Percentiles rank a stretch among this genome's conserved stretches.
Evolutionary conservation across 1,140 invertebrate species (phyloP).

Genomic region (Nixonia krombeini): DNA sequence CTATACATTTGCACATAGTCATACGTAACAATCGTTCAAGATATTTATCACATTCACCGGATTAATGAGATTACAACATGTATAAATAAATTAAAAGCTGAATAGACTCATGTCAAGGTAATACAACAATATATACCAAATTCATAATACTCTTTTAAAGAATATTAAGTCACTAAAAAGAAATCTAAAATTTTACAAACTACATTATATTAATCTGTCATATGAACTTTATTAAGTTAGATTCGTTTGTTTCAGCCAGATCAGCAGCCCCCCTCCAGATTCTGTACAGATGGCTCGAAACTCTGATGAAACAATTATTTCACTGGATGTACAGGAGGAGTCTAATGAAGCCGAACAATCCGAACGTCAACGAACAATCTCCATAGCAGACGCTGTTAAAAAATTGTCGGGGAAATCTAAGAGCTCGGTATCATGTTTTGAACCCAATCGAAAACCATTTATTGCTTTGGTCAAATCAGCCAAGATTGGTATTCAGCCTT

Average conservation of each 20-base stretch:
- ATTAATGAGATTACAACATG: too few species aligned
- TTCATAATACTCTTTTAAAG: too few species aligned
- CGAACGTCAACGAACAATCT: constrained; percentile 45
- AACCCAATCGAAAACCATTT: constrained; percentile 56
- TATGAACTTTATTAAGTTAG: constrained; percentile 61
- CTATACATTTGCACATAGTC: too few species aligned
- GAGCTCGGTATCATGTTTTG: constrained; percentile 32
- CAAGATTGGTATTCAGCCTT: constrained; percentile 54
- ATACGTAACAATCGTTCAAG: too few species aligned
- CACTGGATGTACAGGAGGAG: constrained; percentile 58
- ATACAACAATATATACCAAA: too few species aligned
- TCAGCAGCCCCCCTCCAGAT: constrained; percentile 58
- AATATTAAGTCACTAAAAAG: too few species aligned
- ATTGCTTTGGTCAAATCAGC: constrained; percentile 44
- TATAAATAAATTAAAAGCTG: too few species aligned
- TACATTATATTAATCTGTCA: too few species aligned
- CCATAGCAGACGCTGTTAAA: constrained; percentile 52
- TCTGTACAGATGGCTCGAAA: constrained; percentile 56
- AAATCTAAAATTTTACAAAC: too few species aligned
- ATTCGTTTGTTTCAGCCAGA: constrained; percentile 70
- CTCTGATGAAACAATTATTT: constrained; percentile 62
- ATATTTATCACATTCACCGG: too few species aligned
- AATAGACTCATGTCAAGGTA: too few species aligned
- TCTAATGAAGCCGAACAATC: constrained; percentile 4
- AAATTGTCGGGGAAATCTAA: constrained; percentile 51